A percentile compares a stretch with the other conserved stretches of the same genome.
Conservation (phyloP, 2,797 vertebrate genomes). For the Emydoidea blandingii region DNA sequence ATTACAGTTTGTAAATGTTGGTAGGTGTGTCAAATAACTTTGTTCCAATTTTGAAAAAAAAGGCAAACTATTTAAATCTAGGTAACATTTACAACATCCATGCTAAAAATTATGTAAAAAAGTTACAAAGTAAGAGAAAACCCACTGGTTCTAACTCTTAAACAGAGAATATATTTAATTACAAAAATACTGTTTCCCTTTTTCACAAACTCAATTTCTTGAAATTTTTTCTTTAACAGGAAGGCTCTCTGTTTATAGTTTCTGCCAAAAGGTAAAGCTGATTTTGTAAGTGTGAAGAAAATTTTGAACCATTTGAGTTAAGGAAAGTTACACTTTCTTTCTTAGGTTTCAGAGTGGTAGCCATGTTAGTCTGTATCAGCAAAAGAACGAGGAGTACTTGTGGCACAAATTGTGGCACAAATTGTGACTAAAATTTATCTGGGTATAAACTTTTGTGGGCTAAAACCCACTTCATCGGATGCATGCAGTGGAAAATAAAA, state of each 20-base stretch:
- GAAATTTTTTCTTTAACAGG: neutral
- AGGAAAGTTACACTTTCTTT: neutral
- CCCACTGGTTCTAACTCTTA: neutral
- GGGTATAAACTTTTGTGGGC: no score
- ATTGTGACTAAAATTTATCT: no score
- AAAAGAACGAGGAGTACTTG: no score
- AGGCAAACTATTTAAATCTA: neutral
- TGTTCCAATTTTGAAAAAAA: neutral
- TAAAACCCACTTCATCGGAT: no score
- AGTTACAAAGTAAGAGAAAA: neutral
- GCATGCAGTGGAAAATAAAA: no score
- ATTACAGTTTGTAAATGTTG: neutral
- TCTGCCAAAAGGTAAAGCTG: neutral
- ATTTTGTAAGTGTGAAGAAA: neutral
- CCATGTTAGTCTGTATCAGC: no score
- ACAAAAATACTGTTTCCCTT: neutral
- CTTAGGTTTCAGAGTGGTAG: no score
- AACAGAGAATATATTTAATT: neutral
- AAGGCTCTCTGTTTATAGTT: neutral
- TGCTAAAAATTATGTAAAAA: neutral
- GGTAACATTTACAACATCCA: no score
- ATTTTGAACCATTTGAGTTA: neutral
- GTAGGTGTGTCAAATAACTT: neutral
- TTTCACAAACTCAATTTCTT: neutral
- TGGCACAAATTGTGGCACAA: no score